These are phyloP conservation scores for Drosophila paracracens DNA, from an alignment of 2,888 invertebrate species.

Conservation along the genomic window DNA sequence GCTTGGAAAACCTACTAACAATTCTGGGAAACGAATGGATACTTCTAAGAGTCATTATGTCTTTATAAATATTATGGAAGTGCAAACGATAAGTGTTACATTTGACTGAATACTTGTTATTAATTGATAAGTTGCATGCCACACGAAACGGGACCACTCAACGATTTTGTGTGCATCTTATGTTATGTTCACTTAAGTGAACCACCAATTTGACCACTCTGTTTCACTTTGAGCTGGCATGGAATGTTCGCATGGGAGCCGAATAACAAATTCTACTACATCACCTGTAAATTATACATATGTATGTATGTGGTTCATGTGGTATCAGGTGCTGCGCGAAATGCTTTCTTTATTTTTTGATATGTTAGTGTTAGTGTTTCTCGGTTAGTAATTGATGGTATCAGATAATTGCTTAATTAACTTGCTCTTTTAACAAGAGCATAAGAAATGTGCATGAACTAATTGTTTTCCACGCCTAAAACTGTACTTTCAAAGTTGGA, in stretches of 20 bases:
- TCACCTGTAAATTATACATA: not conserved
- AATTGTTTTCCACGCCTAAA: not conserved
- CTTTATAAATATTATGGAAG: slow-evolving; percentile 16
- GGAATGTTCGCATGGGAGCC: not conserved
- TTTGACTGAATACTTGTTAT: slow-evolving; percentile 7
- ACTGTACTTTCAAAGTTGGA: not conserved
- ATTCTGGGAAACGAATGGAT: not conserved
- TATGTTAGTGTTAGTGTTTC: too few relatives aligned
- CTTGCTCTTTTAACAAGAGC: not conserved
- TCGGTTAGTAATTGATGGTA: too few relatives aligned
- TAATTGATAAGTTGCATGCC: slow-evolving; percentile 50
- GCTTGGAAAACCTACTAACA: too few relatives aligned
- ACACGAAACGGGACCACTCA: slow-evolving; percentile 9
- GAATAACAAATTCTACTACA: too few relatives aligned
- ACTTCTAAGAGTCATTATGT: not conserved
- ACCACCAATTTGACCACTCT: not conserved
- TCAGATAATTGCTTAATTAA: too few relatives aligned
- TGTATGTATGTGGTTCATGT: not conserved
- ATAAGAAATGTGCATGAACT: not conserved
- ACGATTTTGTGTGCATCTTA: slow-evolving; percentile 11
- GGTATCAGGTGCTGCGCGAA: not conserved
- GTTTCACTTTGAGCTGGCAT: not conserved
- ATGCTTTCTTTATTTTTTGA: too few relatives aligned
- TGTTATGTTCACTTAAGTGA: slow-evolving; percentile 21
- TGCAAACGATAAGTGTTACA: not conserved